Evolutionary conservation across 30 jellyfish, hydroid and myxozoan genomes (phyloP), one percentile per base, ranked within the genome.

Genomic region (Chironex yamaguchii): DNA sequence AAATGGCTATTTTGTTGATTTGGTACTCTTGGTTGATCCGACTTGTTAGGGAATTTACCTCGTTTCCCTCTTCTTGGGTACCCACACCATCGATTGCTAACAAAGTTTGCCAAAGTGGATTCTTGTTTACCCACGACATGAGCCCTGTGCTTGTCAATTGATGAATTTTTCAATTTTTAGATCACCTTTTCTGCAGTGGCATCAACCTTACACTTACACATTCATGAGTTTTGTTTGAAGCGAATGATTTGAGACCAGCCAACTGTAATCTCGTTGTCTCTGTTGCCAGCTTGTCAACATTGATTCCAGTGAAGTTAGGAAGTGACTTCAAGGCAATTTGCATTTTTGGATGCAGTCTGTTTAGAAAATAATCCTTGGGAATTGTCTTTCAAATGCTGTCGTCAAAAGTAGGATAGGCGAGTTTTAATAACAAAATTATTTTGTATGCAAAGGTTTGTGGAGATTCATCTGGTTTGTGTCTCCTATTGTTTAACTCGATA

Each of bases 391-490:
- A 30, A 13, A 62, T 49, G 14, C 53, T 53, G 35, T 36, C 28
- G 17, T 75, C 76, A 49, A 75, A 75, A 24, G 75, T 0, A 0
- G 87, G 87, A 62, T 48, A 75, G 11, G 87, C 87, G 49, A 71
- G n/a, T 29, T 75, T 75, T 33, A 22, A 75, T 14, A 75, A 29
- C 12, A 50, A 75, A 27, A 52, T 30, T 22, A 52, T 25, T 17
- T 49, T 52, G 20, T 52, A 75, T 30, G 76, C 76, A 75, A 68
- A 32, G 11, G 82, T 68, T 29, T 68, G 82, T 33, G 82, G 48
- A 17, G 82, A 29, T 68, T 68, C 82, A 26, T 68, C 82, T 36
- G 54, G 13, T 30, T 68, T 36, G 33, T 64, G 11, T 29, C 26
- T 68, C 20, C 67, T 3, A n/a, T 68, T 68, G 69, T 68, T 68